These are phyloP conservation scores for Polymixis flavicincta DNA, from an alignment of 2,888 invertebrate species.

Conservation along the genomic window DNA sequence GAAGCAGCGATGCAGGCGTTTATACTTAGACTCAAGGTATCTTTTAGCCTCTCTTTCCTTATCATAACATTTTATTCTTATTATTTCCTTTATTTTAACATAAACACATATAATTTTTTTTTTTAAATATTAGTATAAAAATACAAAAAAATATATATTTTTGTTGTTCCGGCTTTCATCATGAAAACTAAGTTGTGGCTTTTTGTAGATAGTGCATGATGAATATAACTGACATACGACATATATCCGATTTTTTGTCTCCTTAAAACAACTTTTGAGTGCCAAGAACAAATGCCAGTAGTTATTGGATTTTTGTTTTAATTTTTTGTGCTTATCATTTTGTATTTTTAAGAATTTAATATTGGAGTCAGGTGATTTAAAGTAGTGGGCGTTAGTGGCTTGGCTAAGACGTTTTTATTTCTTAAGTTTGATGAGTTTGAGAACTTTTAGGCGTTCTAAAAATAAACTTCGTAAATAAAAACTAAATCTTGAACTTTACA, in stretches of 20 bases:
- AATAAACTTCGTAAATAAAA: constrained; percentile 2
- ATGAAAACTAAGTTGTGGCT: not conserved
- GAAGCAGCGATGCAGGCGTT: not conserved
- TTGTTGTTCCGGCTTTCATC: not conserved
- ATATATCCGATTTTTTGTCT: not conserved
- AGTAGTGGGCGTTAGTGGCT: not conserved
- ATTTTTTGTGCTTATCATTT: too few relatives aligned
- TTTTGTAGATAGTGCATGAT: not conserved
- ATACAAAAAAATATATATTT: too few relatives aligned
- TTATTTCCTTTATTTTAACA: too few relatives aligned
- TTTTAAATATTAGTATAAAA: too few relatives aligned
- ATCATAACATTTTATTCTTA: too few relatives aligned
- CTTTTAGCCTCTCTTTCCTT: too few relatives aligned
- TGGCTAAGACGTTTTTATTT: too few relatives aligned
- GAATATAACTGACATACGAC: not conserved
- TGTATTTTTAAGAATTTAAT: not conserved
- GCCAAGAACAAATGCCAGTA: too few relatives aligned
- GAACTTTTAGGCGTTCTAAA: not conserved
- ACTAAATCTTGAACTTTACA: too few relatives aligned
- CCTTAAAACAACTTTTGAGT: not conserved
- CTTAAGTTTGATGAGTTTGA: not conserved
- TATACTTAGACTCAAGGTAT: too few relatives aligned
- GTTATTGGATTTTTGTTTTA: not conserved
- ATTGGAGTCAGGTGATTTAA: not conserved
- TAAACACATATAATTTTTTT: too few relatives aligned